Base-by-base conservation (phyloP, 2,113 vertebrate species). In the Sylvia atricapilla region DNA sequence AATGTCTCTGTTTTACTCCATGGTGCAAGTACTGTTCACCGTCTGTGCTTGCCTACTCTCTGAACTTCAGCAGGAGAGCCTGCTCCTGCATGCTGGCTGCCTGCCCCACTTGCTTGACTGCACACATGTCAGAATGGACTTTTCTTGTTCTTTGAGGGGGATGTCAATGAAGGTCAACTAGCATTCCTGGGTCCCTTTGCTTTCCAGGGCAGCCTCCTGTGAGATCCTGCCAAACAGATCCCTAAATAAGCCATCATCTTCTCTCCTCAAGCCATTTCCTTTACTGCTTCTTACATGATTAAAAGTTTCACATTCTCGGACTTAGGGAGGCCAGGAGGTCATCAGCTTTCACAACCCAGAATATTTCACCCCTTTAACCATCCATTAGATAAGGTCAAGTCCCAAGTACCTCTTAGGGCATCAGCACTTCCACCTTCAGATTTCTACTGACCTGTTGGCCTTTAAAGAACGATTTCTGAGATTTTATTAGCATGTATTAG, bases 51-150 rank as follows among this genome's bases (percentile, higher is more conserved):
- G 37, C 19, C 63, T 58, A 20, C 25, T 50, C 35, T 37, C 35
- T 74, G 50, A 67, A 37, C 43, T 67, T 11, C 3, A 14, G 13
- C 46, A 62, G 47, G 30, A 79, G 11, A 70, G 16, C n/a, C 46
- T 15, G 1, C 86, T 67, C 15, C 0, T 27, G 27, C 31, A 13
- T 0, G 0, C 44, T 60, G 50, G 11, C 64, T 5, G 1, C 27
- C 66, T 79, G 64, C 27, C 37, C 22, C 37, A 1, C 41, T 56
- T 70, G 27, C 15, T 62, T 5, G 3, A 41, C 28, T 59, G 9
- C 59, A 41, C 17, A 7, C 1, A 0, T 28, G 37, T 28, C 52
- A 58, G 43, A 75, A 43, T n/a, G 70, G 44, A 13, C 44, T 49
- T 39, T 7, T 58, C 11, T 31, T 59, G 28, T 55, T 55, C 35